A percentile compares a stretch with the other conserved stretches of the same genome.
phyloP scores from a whole-genome alignment of 2,888 invertebrate genomes.

The Lucinisca nassula region DNA sequence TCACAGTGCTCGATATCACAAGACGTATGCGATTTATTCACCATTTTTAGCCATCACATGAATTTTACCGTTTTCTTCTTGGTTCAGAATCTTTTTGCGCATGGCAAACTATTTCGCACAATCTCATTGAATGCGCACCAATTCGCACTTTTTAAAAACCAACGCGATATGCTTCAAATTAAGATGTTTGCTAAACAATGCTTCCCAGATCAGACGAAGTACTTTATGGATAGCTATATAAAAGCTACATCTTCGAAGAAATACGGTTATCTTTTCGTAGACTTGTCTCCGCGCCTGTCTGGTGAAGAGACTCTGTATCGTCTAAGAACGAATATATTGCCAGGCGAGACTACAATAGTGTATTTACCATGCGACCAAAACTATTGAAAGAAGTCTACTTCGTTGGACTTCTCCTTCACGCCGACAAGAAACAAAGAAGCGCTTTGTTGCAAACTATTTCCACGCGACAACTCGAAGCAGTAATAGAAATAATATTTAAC shows the following conservation, averaged over 20 bases:
- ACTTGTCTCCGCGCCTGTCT: constrained; percentile 1
- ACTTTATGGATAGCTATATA: constrained; percentile 59
- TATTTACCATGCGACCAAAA: constrained; percentile 19
- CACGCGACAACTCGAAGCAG: neutral
- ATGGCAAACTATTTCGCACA: constrained; percentile 36
- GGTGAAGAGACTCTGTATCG: neutral
- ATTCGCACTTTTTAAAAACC: constrained; percentile 52
- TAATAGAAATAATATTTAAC: constrained; percentile 13
- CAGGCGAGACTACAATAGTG: constrained; percentile 16
- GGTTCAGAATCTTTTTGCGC: constrained; percentile 38
- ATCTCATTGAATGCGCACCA: constrained; percentile 50
- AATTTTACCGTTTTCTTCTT: constrained; percentile 20
- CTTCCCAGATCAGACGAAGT: constrained; percentile 47
- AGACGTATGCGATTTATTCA: constrained; percentile 39
- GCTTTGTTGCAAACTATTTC: constrained; percentile 12
- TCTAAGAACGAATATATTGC: constrained; percentile 17
- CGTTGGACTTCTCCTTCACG: neutral
- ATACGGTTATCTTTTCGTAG: constrained; percentile 11
- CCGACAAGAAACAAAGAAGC: neutral
- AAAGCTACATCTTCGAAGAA: constrained; percentile 27
- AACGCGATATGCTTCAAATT: constrained; percentile 54
- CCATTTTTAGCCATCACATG: constrained; percentile 45
- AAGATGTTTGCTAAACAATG: constrained; percentile 57
- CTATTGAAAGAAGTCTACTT: constrained; percentile 11
- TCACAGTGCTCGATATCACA: neutral